phyloP scores from a whole-genome alignment of 2,113 vertebrate genomes.

The Ceyx cyanopectus region DNA sequence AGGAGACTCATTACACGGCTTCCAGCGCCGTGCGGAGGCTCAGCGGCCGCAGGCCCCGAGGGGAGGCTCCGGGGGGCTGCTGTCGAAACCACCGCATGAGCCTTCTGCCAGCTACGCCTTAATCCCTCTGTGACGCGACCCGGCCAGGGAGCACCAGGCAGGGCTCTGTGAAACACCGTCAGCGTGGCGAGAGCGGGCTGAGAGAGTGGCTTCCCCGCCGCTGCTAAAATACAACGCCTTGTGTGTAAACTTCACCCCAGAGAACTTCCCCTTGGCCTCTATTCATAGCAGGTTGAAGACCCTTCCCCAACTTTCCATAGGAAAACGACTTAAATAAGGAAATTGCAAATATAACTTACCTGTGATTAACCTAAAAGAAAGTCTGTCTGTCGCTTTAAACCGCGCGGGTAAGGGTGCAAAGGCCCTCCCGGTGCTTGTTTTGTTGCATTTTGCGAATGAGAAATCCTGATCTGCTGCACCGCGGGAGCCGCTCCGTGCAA shows the following conservation, averaged over 20 bases:
- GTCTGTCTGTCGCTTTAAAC: background rate
- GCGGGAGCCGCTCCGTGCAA: too few relatives aligned
- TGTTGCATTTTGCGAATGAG: background rate
- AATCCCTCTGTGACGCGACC: background rate
- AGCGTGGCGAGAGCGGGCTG: accelerated
- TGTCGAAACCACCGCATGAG: accelerated
- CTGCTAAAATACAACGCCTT: background rate
- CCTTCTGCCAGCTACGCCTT: background rate
- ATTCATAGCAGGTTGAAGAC: accelerated
- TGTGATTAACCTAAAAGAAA: background rate
- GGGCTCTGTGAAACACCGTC: background rate
- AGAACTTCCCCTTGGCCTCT: background rate
- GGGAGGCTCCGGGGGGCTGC: background rate
- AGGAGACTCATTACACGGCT: background rate
- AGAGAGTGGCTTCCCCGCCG: background rate
- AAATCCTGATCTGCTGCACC: background rate
- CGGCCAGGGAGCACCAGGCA: background rate
- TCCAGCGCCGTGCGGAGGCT: accelerated
- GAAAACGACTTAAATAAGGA: background rate
- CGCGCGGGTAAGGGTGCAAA: background rate
- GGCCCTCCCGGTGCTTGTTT: background rate
- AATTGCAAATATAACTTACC: background rate
- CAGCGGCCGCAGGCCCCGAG: background rate
- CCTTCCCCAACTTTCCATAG: background rate
- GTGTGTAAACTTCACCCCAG: background rate